Evolutionary conservation across 2,888 invertebrate species (phyloP), one percentile per base, ranked within the genome.

Genomic region (Coleophora flavipennella): DNA sequence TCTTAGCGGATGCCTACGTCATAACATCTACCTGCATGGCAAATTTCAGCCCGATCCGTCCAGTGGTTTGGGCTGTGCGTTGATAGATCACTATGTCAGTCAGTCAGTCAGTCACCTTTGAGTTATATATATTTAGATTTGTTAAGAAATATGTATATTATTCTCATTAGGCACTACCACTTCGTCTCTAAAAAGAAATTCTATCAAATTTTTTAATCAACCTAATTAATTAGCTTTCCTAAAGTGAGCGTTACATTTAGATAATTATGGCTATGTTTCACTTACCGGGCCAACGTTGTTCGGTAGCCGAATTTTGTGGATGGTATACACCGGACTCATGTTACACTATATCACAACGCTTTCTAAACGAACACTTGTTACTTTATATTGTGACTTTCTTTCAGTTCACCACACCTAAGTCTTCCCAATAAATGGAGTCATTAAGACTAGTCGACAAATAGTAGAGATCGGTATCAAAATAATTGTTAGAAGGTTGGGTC

Each of bases 391-490:
- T 45, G 44, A 45, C 47, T 45, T 50, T 43, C 55, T 60, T 56
- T 55, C 46, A 51, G 54, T 55, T 54, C 59, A 48, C 50, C 48
- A 57, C 65, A 65, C 53, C 51, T 50, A 53, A 53, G 55, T 66
- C 58, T 66, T 66, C 61, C 58, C 66, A 67, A 65, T 60, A 67
- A 70, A 70, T 67, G 59, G 57, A 63, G 62, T 62, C 64, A 69
- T 75, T 72, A 70, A 59, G 67, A 63, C 58, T 57, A 54, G 62
- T 61, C 62, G 60, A 60, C 63, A 67, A 72, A 71, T 63, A 63
- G 59, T 55, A 63, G 46, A 75, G 79, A 80, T 79, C 65, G 46
- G 63, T 81, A 79, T 79, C 80, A 56, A 56, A 61, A 61, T 79
- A 79, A 79, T 77, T 72, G 75, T 68, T 58, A 64, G 58, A 62